phyloP scores from a whole-genome alignment of 2,888 invertebrate genomes.

The Chalcis sispes region DNA sequence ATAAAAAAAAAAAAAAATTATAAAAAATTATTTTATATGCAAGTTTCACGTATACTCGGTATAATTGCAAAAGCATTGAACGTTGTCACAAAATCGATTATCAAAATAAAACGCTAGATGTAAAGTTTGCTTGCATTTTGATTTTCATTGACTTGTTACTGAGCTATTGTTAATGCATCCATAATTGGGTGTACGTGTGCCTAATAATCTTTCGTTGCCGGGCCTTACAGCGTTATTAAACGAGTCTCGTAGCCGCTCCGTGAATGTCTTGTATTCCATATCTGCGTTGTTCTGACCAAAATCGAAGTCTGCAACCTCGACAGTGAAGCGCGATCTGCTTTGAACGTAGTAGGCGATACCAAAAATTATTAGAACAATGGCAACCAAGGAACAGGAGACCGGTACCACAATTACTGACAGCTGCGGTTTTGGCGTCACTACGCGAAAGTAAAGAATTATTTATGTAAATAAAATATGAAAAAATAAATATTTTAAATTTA shows the following conservation, averaged over 20 bases:
- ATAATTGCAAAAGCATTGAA: slow-evolving; percentile 16
- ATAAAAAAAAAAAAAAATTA: too few species aligned
- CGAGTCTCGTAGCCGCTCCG: slow-evolving; percentile 88
- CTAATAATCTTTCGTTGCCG: slow-evolving; percentile 66
- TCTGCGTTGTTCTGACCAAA: slow-evolving; percentile 89
- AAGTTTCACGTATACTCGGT: not conserved
- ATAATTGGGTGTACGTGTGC: slow-evolving; percentile 67
- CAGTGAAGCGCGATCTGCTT: slow-evolving; percentile 85
- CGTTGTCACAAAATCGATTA: slow-evolving; percentile 1
- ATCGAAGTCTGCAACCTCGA: slow-evolving; percentile 94
- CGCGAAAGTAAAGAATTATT: slow-evolving; percentile 60
- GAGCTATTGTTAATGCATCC: slow-evolving; percentile 72
- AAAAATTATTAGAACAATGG: slow-evolving; percentile 89
- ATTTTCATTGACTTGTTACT: slow-evolving; percentile 29
- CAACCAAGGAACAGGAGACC: slow-evolving; percentile 87
- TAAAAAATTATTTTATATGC: too few species aligned
- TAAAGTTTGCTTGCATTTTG: slow-evolving; percentile 54
- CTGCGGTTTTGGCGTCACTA: slow-evolving; percentile 88
- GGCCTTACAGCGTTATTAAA: slow-evolving; percentile 80
- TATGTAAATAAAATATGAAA: not conserved
- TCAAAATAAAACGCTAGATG: slow-evolving; percentile 29
- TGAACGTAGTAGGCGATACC: slow-evolving; percentile 92
- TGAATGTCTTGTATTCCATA: slow-evolving; percentile 91
- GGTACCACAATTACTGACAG: slow-evolving; percentile 93
- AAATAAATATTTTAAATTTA: not conserved